phyloP scores from a whole-genome alignment of 2,113 vertebrate genomes.

The Toxotes chatareus region DNA sequence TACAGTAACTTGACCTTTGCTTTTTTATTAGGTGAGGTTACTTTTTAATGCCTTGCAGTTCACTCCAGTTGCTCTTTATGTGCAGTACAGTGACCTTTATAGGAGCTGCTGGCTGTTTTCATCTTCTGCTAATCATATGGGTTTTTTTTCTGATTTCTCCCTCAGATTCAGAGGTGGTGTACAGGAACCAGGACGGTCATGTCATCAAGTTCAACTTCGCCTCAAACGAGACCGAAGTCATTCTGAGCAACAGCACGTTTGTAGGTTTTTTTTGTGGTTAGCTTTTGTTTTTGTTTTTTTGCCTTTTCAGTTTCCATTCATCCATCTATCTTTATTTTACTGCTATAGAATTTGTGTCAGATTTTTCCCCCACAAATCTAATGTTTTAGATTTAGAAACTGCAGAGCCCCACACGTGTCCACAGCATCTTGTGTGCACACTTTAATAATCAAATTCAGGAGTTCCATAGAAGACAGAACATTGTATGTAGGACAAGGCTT shows the following conservation, averaged over 20 bases:
- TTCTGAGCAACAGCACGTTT: conserved; percentile 94
- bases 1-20: not conserved
- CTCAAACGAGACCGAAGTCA: conserved; percentile 88
- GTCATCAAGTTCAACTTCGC: conserved; percentile 92
- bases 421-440: too few relatives aligned
- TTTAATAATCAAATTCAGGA: not conserved
- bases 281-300: too few relatives aligned
- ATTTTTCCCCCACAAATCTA: too few relatives aligned
- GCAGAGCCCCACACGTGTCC: not conserved
- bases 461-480: not conserved
- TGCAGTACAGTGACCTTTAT: not conserved
- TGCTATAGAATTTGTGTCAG: too few relatives aligned
- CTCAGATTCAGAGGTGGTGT: conserved; percentile 92
- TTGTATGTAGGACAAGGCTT: not conserved
- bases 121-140: not conserved
- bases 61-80: not conserved
- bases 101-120: not conserved
- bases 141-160: not conserved
- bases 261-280: conserved; percentile 80
- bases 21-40: not conserved
- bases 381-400: too few relatives aligned
- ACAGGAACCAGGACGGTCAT: conserved; percentile 91
- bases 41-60: too few relatives aligned
- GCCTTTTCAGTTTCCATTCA: not conserved
- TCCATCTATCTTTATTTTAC: too few relatives aligned